Evolutionary conservation across 2,797 vertebrate species (phyloP), one percentile per base, ranked within the genome.

Genomic region (Microchirus variegatus): DNA sequence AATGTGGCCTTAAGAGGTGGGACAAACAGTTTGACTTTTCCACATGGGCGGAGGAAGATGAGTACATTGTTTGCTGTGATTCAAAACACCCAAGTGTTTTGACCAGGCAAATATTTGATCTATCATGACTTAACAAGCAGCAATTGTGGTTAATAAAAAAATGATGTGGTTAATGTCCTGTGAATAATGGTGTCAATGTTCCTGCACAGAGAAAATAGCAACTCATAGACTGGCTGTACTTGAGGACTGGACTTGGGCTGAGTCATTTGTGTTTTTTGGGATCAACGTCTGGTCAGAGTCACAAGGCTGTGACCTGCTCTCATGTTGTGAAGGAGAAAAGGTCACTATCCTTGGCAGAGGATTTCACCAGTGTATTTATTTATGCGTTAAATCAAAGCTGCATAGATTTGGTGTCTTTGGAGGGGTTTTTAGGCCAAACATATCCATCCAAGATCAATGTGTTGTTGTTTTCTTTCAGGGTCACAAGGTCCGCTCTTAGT

Each of bases 191-290:
- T 17, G 37, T 42, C 2, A 54, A 6, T 15, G 41, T 61, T 16
- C 59, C 9, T 40, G 48, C 47, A 46, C 47, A 52, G 15, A 62
- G 53, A 5, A 52, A 53, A 51, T 19, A 41, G 17, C 10, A 43
- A 14, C 38, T 40, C 55, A 13, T 7, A 4, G 22, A 37, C 45
- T 12, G 15, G 17, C 36, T 77, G 55, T 42, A 56, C 35, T 43
- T 53, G 1, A 48, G 15, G 44, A 60, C 42, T 15, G 37, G 67
- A 51, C 40, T 26, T 60, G 38, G 73, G 61, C 71, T 73, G 72
- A 85, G 69, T 82, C 73, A 78, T 80, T 68, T 10, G 55, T 63
- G 51, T 58, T 56, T 67, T 62, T 65, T 57, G 73, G 72, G 73
- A 15, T 56, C 18, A 49, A 79, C 68, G 42, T 60, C 18, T 48